A percentile compares a stretch with the other conserved stretches of the same genome.
Evolutionary conservation across 2,888 invertebrate genomes (phyloP).

Genomic region (Orchesellides sinensis): DNA sequence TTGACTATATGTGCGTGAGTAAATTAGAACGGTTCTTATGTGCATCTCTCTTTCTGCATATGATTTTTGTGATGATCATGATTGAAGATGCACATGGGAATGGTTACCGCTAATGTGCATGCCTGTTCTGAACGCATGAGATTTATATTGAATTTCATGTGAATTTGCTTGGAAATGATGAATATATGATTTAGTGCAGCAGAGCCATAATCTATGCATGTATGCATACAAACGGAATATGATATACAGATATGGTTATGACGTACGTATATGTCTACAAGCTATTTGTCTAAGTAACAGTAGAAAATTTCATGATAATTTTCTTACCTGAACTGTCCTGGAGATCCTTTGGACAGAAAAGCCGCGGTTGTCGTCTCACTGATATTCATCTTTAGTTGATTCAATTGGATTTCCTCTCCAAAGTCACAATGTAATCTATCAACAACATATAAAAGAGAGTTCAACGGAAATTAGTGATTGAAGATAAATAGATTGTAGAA

Average conservation of each 20-base stretch:
- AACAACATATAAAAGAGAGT: not conserved
- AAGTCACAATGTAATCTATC: not conserved
- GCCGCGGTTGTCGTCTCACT: slow-evolving; percentile 74
- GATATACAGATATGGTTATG: not conserved
- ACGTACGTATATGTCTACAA: not conserved
- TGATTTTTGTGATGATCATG: slow-evolving; percentile 36
- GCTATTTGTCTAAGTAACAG: not conserved
- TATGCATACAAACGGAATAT: too few species aligned
- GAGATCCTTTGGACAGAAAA: slow-evolving; percentile 71
- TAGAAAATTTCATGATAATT: not conserved
- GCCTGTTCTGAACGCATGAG: slow-evolving; percentile 3
- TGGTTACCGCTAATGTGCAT: too few species aligned
- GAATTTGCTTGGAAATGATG: not conserved
- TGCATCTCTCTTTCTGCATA: slow-evolving; percentile 29
- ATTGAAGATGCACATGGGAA: too few species aligned
- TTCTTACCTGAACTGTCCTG: slow-evolving; percentile 72
- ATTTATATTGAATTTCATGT: not conserved
- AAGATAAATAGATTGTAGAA: too few species aligned
- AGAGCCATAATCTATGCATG: too few species aligned
- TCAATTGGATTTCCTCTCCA: slow-evolving; percentile 28
- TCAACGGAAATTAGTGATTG: too few species aligned
- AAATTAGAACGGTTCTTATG: slow-evolving; percentile 59
- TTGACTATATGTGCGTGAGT: slow-evolving; percentile 47
- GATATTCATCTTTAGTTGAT: slow-evolving; percentile 58
- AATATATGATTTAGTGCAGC: not conserved